These are phyloP conservation scores for Rhynchophorus ferrugineus DNA, from an alignment of 1,140 invertebrate species.

Conservation along the genomic window DNA sequence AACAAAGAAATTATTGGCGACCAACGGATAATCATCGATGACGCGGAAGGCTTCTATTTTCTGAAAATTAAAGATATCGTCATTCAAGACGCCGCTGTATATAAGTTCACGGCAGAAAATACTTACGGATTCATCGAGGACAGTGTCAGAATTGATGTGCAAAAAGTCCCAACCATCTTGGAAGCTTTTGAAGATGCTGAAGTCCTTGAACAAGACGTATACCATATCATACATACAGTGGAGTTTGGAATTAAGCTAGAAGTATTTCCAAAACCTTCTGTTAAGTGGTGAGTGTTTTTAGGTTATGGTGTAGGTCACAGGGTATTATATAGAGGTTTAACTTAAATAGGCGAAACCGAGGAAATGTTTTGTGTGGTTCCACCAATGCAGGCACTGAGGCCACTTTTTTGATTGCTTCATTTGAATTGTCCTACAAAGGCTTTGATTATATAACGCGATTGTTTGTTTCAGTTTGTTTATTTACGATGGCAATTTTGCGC, in stretches of 20 bases:
- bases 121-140: slow-evolving; percentile 11
- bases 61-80: slow-evolving; percentile 10
- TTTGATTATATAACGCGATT: no score
- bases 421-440: no score
- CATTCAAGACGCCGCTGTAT: not conserved
- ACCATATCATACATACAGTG: slow-evolving; percentile 16
- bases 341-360: no score
- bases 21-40: slow-evolving; percentile 8
- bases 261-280: slow-evolving; percentile 13
- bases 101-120: slow-evolving; percentile 16
- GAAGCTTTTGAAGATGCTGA: slow-evolving; percentile 13
- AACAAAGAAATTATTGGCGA: slow-evolving; percentile 1
- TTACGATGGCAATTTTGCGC: no score
- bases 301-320: no score
- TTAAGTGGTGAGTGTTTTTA: slow-evolving; percentile 6
- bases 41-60: slow-evolving; percentile 12
- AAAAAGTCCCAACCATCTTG: slow-evolving; percentile 15
- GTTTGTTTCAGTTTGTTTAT: no score
- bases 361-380: no score
- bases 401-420: no score
- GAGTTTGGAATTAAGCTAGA: slow-evolving; percentile 13
- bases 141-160: slow-evolving; percentile 12
- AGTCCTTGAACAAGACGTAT: slow-evolving; percentile 17
- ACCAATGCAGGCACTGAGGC: no score
- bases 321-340: no score